Percentiles rank a stretch among this genome's conserved stretches.
These are phyloP conservation scores for Myathropa florea DNA, from an alignment of 2,888 invertebrate species.

Conservation along the genomic window DNA sequence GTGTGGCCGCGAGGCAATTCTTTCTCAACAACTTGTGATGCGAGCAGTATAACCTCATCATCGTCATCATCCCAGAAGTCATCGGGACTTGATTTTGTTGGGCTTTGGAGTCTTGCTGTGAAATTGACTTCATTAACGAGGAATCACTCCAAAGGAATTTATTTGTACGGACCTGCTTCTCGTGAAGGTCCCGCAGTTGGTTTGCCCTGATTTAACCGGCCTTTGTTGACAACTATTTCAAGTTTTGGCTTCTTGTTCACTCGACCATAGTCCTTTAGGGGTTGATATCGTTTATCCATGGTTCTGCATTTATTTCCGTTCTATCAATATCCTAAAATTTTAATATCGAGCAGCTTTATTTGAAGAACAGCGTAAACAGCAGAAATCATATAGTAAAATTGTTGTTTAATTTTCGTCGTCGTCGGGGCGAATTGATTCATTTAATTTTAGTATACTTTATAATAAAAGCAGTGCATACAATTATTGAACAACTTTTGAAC, in stretches of 20 bases:
- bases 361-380: not conserved
- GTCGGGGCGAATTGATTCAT: no score
- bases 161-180: slow-evolving; percentile 16
- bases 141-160: not conserved
- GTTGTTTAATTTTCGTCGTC: no score
- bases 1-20: slow-evolving; percentile 68
- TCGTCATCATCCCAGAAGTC: slow-evolving; percentile 79
- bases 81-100: slow-evolving; percentile 52
- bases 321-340: not conserved
- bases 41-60: slow-evolving; percentile 78
- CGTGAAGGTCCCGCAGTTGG: slow-evolving; percentile 11
- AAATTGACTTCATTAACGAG: not conserved
- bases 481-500: no score
- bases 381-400: no score
- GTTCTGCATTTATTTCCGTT: not conserved
- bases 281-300: slow-evolving; percentile 77
- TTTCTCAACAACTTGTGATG: slow-evolving; percentile 77
- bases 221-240: slow-evolving; percentile 74
- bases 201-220: slow-evolving; percentile 40
- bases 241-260: slow-evolving; percentile 77
- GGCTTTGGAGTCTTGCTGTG: slow-evolving; percentile 29
- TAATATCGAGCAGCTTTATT: not conserved
- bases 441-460: no score
- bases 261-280: slow-evolving; percentile 75
- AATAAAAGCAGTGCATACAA: no score